Conservation (phyloP, 2,797 vertebrate species). For the Trichosurus vulpecula region DNA sequence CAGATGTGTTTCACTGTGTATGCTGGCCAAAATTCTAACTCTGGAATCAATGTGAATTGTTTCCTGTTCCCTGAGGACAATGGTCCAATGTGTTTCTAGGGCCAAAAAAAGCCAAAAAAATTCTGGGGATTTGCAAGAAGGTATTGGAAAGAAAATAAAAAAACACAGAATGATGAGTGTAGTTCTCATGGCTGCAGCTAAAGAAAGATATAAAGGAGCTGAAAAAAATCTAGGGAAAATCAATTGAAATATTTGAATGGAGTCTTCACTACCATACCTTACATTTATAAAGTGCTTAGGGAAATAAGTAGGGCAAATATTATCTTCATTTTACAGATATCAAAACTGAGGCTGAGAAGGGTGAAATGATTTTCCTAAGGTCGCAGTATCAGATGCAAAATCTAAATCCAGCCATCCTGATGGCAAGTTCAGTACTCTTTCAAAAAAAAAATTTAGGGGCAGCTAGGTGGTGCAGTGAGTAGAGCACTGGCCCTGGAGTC, state of each 20-base stretch:
- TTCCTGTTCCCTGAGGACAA: neutral
- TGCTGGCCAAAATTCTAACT: neutral
- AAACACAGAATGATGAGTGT: neutral
- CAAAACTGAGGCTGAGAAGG: neutral
- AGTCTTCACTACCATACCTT: neutral
- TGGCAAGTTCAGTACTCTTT: neutral
- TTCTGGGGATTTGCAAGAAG: neutral
- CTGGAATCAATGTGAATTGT: neutral
- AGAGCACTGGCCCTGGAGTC: too few relatives aligned
- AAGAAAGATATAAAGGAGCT: neutral
- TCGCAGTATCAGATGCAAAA: neutral
- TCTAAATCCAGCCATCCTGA: neutral
- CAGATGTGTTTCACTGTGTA: neutral
- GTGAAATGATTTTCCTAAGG: neutral
- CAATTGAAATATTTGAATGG: neutral
- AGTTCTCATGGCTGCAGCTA: neutral
- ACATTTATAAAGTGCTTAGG: neutral
- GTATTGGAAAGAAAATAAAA: neutral
- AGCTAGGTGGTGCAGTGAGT: too few relatives aligned
- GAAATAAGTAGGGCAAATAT: neutral
- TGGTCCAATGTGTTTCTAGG: neutral
- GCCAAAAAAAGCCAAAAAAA: neutral
- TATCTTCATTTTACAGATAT: neutral
- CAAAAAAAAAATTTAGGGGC: too few relatives aligned
- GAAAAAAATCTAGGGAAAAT: neutral